phyloP scores from a whole-genome alignment of 2,113 vertebrate genomes.

The Corythornis vintsioides region DNA sequence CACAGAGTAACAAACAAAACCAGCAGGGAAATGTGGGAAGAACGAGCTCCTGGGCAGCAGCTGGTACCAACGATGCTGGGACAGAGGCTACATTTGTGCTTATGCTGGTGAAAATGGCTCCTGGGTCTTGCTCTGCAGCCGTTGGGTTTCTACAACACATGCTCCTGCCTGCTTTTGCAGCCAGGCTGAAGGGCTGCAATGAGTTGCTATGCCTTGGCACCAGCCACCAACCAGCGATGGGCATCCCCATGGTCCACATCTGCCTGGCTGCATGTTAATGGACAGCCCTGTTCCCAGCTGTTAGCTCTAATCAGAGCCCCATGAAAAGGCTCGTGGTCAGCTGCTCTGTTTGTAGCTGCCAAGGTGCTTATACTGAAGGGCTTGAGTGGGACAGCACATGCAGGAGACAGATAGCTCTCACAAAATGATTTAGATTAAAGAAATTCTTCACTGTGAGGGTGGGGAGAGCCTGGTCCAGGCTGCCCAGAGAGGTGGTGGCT shows the following conservation, averaged over 20 bases:
- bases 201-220: neutral
- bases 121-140: neutral
- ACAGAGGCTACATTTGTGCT: neutral
- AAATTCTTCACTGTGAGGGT: neutral
- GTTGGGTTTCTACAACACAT: neutral
- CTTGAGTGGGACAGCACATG: accelerated
- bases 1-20: neutral
- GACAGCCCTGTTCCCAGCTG: neutral
- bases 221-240: neutral
- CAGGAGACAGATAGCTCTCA: neutral
- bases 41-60: neutral
- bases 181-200: neutral
- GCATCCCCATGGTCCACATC: accelerated
- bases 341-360: neutral
- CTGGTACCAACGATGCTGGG: accelerated
- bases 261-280: neutral
- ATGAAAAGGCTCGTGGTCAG: neutral
- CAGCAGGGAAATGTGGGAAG: accelerated
- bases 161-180: neutral
- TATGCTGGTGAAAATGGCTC: neutral
- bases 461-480: neutral
- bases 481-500: neutral
- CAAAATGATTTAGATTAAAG: neutral
- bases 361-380: neutral
- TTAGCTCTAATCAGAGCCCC: neutral